A percentile compares a stretch with the other conserved stretches of the same genome.
These are phyloP conservation scores for Brachyopa scutellaris DNA, from an alignment of 2,888 invertebrate genomes.

Conservation along the genomic window DNA sequence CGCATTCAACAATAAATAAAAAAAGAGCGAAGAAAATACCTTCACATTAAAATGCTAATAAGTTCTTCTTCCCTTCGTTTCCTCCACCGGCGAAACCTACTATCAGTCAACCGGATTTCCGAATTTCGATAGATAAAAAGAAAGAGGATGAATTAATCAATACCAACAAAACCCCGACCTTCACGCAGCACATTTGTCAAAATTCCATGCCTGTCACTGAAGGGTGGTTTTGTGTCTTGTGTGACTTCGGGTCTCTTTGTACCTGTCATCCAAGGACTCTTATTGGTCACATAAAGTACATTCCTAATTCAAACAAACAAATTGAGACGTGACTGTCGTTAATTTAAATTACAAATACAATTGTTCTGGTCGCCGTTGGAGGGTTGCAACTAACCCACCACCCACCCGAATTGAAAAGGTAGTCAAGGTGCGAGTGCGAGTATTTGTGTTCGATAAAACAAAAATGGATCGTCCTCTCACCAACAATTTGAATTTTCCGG, in stretches of 20 bases:
- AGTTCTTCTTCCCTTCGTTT: conserved; percentile 16
- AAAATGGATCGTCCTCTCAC: conserved; percentile 29
- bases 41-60: conserved; percentile 68
- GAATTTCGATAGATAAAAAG: neutral
- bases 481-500: conserved; percentile 70
- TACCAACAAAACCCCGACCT: conserved; percentile 1
- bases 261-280: neutral
- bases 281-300: conserved; percentile 66
- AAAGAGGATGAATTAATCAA: conserved; percentile 20
- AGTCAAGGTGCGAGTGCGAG: too few species aligned
- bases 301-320: conserved; percentile 70
- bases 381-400: conserved; percentile 24
- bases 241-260: neutral
- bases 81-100: neutral
- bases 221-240: neutral
- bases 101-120: conserved; percentile 20
- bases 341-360: conserved; percentile 72
- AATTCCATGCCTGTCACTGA: conserved; percentile 31
- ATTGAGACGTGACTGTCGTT: conserved; percentile 73
- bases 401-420: neutral
- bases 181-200: conserved; percentile 40
- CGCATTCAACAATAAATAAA: conserved; percentile 32
- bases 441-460: too few species aligned
- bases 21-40: conserved; percentile 24
- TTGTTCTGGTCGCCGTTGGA: conserved; percentile 37